Evolutionary conservation across 2,797 vertebrate species (phyloP).

Genomic region (Amblyopsis hoosieri): DNA sequence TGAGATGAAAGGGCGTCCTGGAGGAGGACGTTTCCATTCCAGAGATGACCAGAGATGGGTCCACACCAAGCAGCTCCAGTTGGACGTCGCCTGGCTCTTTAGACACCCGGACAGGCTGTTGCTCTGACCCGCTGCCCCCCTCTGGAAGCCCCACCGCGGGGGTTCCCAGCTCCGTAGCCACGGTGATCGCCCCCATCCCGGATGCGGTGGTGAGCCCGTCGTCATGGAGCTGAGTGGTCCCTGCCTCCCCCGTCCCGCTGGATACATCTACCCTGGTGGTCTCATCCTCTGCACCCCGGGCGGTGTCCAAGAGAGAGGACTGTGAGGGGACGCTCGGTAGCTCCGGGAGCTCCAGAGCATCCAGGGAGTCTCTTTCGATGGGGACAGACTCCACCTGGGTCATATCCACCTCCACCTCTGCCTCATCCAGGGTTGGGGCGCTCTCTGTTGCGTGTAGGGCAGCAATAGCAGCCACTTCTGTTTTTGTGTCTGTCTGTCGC

Average conservation of each 20-base stretch:
- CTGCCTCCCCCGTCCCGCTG: neutral
- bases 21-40: constrained; percentile 46
- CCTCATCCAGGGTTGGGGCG: constrained; percentile 12
- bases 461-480: neutral
- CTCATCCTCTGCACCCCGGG: neutral
- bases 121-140: neutral
- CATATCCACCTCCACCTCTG: neutral
- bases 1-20: constrained; percentile 70
- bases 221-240: neutral
- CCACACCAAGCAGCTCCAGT: constrained; percentile 32
- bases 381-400: constrained; percentile 36
- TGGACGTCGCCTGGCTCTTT: constrained; percentile 53
- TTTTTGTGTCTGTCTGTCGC: neutral
- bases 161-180: neutral
- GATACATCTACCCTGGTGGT: constrained; percentile 5
- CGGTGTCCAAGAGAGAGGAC: constrained; percentile 41
- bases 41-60: constrained; percentile 53
- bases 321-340: constrained; percentile 36
- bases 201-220: neutral
- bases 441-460: neutral
- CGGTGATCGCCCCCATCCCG: neutral
- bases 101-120: constrained; percentile 62
- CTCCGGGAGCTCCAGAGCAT: constrained; percentile 28
- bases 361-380: neutral
- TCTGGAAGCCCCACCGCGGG: neutral